Evolutionary conservation across 2,888 invertebrate genomes (phyloP).

Genomic region (Eumerus sabulonum): DNA sequence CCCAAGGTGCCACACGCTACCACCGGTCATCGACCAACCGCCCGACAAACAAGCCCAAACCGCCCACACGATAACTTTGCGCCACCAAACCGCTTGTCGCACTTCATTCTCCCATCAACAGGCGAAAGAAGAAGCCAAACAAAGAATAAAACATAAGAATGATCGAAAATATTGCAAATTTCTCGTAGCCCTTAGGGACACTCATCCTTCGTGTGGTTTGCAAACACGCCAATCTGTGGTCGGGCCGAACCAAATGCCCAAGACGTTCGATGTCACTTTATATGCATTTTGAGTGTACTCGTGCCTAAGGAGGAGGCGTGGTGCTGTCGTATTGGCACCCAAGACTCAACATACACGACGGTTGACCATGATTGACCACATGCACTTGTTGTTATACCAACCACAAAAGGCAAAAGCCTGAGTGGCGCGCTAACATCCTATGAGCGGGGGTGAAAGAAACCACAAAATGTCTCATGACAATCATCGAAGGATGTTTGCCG

Average conservation of each 20-base stretch:
- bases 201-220: slow-evolving; percentile 36
- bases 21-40: too few species aligned
- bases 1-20: neutral
- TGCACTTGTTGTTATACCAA: slow-evolving; percentile 61
- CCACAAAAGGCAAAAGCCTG: slow-evolving; percentile 39
- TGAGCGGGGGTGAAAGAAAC: slow-evolving; percentile 17
- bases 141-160: neutral
- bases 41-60: too few species aligned
- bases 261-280: slow-evolving; percentile 47
- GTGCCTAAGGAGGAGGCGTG: neutral
- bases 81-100: slow-evolving; percentile 4
- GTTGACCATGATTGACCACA: slow-evolving; percentile 66
- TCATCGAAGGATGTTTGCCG: slow-evolving; percentile 41
- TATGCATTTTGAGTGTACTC: slow-evolving; percentile 9
- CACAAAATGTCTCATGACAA: slow-evolving; percentile 52
- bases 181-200: slow-evolving; percentile 31
- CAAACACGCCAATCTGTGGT: slow-evolving; percentile 59
- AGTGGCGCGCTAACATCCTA: slow-evolving; percentile 1
- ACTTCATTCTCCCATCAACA: slow-evolving; percentile 1
- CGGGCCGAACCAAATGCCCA: slow-evolving; percentile 23
- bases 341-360: slow-evolving; percentile 47
- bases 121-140: neutral
- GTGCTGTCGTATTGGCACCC: slow-evolving; percentile 27
- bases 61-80: neutral
- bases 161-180: neutral